These are phyloP conservation scores for Natrix natrix DNA, from an alignment of 2,797 vertebrate species.

Conservation along the genomic window DNA sequence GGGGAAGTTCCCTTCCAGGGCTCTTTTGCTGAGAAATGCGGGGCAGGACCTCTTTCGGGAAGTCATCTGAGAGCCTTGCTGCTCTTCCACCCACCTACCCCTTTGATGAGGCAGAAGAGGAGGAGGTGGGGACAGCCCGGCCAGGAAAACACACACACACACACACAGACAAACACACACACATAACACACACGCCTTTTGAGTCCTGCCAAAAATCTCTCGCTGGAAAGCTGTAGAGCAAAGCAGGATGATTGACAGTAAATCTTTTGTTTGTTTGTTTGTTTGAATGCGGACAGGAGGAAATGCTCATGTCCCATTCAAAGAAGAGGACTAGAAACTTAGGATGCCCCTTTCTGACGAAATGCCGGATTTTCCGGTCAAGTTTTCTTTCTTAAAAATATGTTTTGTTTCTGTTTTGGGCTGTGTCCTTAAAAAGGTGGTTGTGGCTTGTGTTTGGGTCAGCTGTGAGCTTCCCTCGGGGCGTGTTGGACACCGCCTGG, in stretches of 20 bases:
- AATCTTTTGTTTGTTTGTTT: too few relatives aligned
- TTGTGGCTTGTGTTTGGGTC: background rate
- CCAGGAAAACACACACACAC: too few relatives aligned
- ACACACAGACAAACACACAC: too few relatives aligned
- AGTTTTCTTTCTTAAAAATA: background rate
- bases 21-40: background rate
- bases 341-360: background rate
- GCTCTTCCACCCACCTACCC: too few relatives aligned
- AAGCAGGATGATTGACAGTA: background rate
- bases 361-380: background rate
- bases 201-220: background rate
- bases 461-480: background rate
- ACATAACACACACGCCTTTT: background rate
- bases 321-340: background rate
- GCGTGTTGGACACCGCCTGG: background rate
- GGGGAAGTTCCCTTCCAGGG: background rate
- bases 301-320: too few relatives aligned
- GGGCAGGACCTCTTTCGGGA: background rate
- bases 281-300: too few relatives aligned
- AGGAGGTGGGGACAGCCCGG: too few relatives aligned
- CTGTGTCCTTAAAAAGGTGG: background rate
- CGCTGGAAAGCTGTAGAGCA: background rate
- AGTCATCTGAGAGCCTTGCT: too few relatives aligned
- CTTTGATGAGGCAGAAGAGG: too few relatives aligned
- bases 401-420: background rate